Conservation (phyloP, 2,113 vertebrate species). For the Vicugna pacos region DNA sequence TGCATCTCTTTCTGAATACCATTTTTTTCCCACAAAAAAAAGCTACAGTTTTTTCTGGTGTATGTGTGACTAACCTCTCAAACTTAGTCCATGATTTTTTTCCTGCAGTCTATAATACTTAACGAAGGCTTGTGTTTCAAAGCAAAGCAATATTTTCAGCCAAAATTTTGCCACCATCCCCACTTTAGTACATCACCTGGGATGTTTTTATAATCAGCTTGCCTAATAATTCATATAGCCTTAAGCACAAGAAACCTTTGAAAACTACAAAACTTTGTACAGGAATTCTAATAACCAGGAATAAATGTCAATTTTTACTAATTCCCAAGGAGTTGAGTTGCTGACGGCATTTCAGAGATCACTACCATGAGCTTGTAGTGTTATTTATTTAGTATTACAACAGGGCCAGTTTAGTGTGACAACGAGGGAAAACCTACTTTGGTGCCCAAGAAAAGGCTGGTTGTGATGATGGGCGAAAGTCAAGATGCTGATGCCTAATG, state of each 20-base stretch:
- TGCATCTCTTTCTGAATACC: neutral
- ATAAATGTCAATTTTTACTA: conserved; percentile 42
- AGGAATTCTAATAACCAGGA: conserved; percentile 38
- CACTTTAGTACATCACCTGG: neutral
- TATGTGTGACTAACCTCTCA: neutral
- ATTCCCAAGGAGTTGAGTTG: neutral
- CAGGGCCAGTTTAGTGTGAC: neutral
- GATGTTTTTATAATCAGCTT: neutral
- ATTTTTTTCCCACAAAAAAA: conserved; percentile 22
- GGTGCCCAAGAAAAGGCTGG: neutral
- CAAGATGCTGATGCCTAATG: neutral
- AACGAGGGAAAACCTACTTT: neutral
- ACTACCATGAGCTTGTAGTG: neutral
- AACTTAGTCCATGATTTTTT: neutral
- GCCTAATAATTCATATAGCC: neutral
- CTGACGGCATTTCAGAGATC: conserved; percentile 13
- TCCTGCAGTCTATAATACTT: conserved; percentile 5
- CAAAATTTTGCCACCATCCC: neutral
- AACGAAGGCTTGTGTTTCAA: neutral
- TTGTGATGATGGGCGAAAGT: neutral
- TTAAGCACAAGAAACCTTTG: neutral
- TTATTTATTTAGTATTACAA: conserved; percentile 21
- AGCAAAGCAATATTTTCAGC: neutral
- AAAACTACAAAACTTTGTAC: conserved; percentile 23
- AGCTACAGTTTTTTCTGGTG: neutral